These are phyloP conservation scores for Pseudomyrmex gracilis DNA, from an alignment of 1,140 invertebrate genomes.

Conservation along the genomic window DNA sequence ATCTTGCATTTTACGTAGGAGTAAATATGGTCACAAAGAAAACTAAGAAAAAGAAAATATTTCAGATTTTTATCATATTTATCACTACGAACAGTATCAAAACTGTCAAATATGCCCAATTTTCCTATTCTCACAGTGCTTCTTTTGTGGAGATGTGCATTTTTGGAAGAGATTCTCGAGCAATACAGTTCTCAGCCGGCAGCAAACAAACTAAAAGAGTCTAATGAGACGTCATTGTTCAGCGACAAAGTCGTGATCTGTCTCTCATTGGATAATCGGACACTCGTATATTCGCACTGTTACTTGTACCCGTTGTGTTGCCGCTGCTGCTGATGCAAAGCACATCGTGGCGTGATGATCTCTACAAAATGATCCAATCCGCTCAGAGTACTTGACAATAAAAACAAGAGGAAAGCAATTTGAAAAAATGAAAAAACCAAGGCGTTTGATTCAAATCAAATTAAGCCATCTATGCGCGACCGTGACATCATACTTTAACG, in stretches of 20 bases:
- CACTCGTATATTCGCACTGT: conserved; percentile 65
- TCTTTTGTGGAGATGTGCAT: too few relatives aligned
- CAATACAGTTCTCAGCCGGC: neutral
- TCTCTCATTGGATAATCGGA: conserved; percentile 74
- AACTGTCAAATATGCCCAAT: neutral
- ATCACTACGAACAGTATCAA: too few relatives aligned
- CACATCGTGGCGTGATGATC: conserved; percentile 70
- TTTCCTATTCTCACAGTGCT: neutral
- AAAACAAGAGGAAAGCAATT: conserved; percentile 13
- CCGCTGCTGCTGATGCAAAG: conserved; percentile 64
- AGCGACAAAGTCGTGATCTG: conserved; percentile 71
- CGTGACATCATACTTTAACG: neutral
- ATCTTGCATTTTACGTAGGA: neutral
- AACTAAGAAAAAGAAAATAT: neutral
- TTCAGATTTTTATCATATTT: neutral
- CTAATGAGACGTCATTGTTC: conserved; percentile 72
- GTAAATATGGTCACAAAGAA: too few relatives aligned
- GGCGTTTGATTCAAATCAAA: neutral
- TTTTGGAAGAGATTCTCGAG: conserved; percentile 1
- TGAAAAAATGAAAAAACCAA: neutral
- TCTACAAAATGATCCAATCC: conserved; percentile 45
- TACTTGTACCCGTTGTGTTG: conserved; percentile 63
- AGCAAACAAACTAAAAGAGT: conserved; percentile 68
- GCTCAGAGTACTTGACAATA: neutral
- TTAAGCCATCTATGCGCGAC: neutral